Conservation (phyloP, 2,888 invertebrate species). For the Dryobotodes eremita region DNA sequence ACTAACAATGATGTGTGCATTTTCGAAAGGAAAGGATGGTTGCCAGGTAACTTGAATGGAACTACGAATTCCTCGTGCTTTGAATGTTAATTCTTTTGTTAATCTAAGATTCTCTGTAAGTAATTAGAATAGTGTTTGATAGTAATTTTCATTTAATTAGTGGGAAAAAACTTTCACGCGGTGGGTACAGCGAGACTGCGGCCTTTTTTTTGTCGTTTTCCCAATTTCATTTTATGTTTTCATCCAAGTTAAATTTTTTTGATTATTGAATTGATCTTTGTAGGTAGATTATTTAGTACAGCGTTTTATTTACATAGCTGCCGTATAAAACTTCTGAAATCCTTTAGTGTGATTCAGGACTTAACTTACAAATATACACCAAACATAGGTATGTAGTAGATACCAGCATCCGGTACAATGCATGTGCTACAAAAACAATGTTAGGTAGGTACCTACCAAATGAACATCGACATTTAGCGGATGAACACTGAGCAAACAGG, state of each 20-base stretch:
- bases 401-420: background rate
- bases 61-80: conserved; percentile 4
- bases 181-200: background rate
- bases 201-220: no score
- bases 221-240: background rate
- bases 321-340: background rate
- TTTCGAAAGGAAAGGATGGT: conserved; percentile 90
- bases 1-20: conserved; percentile 92
- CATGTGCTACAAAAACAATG: background rate
- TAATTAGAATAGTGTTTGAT: conserved; percentile 4
- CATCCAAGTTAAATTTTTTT: no score
- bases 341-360: background rate
- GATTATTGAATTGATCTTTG: no score
- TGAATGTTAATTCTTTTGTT: conserved; percentile 16
- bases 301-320: background rate
- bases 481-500: background rate
- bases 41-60: conserved; percentile 89
- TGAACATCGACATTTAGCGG: background rate
- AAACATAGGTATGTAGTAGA: background rate
- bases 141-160: background rate
- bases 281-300: background rate
- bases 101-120: background rate
- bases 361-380: background rate
- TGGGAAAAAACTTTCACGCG: background rate
- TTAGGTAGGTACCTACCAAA: background rate